phyloP scores from a whole-genome alignment of 1,140 invertebrate genomes.

The Drosophila kurseongensis region DNA sequence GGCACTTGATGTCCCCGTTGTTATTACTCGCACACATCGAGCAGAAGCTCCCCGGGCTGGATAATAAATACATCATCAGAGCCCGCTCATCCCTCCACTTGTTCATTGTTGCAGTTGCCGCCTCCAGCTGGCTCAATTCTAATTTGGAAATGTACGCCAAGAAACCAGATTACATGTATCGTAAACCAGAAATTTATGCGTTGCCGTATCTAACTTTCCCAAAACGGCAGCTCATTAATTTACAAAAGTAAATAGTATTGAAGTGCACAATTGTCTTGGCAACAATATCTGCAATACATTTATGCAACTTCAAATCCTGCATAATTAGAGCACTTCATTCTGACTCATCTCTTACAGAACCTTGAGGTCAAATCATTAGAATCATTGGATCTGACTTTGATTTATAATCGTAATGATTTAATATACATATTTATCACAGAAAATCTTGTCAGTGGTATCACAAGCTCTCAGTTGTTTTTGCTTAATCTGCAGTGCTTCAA shows the following conservation, averaged over 20 bases:
- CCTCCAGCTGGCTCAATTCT: constrained; percentile 56
- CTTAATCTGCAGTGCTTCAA: too few species aligned
- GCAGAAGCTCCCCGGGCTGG: constrained; percentile 7
- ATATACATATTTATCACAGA: too few species aligned
- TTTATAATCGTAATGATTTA: not conserved
- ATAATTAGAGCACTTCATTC: constrained; percentile 51
- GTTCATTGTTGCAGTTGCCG: constrained; percentile 25
- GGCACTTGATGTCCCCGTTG: constrained; percentile 52
- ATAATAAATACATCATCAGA: constrained; percentile 19
- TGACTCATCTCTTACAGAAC: constrained; percentile 15
- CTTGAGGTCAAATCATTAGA: constrained; percentile 59
- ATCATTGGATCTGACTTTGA: not conserved
- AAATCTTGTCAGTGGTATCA: too few species aligned
- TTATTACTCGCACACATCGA: constrained; percentile 21
- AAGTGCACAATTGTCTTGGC: constrained; percentile 2
- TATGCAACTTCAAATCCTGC: not conserved
- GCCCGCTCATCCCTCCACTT: constrained; percentile 1
- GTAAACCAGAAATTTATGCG: constrained; percentile 33
- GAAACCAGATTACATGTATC: constrained; percentile 37
- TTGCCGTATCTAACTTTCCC: constrained; percentile 23
- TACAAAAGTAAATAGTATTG: constrained; percentile 16
- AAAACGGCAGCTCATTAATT: constrained; percentile 24
- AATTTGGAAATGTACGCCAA: constrained; percentile 46
- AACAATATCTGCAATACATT: constrained; percentile 2
- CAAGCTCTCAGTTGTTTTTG: too few species aligned